Evolutionary conservation across 2,113 vertebrate species (phyloP).

Genomic region (Coptodon rendalli): DNA sequence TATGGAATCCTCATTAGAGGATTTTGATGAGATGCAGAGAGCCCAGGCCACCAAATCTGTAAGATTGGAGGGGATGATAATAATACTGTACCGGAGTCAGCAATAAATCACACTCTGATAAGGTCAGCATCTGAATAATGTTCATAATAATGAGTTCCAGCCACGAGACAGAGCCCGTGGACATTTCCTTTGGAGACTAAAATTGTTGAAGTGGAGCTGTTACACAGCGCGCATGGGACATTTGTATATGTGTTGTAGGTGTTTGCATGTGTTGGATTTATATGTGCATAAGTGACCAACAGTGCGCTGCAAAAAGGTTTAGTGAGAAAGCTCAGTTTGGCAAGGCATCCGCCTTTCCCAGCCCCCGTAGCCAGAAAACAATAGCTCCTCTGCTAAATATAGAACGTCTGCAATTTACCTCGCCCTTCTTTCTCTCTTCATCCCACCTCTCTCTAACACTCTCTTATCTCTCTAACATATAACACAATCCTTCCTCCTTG

Average conservation of each 20-base stretch:
- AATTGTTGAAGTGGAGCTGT: not conserved
- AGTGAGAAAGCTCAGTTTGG: slow-evolving; percentile 7
- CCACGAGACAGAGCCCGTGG: not conserved
- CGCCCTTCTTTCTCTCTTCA: slow-evolving; percentile 9
- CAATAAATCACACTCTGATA: slow-evolving; percentile 54
- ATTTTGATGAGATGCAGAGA: slow-evolving; percentile 6
- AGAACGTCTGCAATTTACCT: slow-evolving; percentile 43
- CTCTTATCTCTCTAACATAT: not conserved
- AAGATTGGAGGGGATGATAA: slow-evolving; percentile 16
- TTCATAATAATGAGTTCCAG: slow-evolving; percentile 38
- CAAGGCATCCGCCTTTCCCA: not conserved
- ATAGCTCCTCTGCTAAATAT: slow-evolving; percentile 59
- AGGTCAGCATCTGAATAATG: slow-evolving; percentile 60
- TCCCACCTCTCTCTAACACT: not conserved
- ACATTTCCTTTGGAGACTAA: not conserved
- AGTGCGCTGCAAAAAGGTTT: not conserved
- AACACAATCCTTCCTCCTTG: not conserved
- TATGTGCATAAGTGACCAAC: not conserved
- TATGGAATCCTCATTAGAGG: slow-evolving; percentile 8
- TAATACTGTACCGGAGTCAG: slow-evolving; percentile 17
- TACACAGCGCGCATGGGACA: not conserved
- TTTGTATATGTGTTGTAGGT: not conserved
- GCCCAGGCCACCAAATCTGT: not conserved
- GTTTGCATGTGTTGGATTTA: not conserved
- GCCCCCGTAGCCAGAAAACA: slow-evolving; percentile 37